Percentiles rank a stretch among this genome's conserved stretches.
These are phyloP conservation scores for Cosmia trapezina DNA, from an alignment of 2,888 invertebrate species.

Conservation along the genomic window DNA sequence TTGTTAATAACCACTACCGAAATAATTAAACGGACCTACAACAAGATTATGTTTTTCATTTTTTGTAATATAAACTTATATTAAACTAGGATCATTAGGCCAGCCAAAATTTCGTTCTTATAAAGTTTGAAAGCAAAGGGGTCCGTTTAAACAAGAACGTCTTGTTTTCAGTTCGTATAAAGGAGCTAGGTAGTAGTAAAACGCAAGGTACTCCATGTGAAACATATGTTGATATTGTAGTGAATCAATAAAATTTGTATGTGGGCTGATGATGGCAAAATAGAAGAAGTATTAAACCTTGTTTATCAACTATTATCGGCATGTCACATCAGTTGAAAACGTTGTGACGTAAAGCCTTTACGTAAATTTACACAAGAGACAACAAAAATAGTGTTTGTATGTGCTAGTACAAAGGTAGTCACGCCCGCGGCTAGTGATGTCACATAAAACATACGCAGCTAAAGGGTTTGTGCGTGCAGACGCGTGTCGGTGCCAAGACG, in stretches of 20 bases:
- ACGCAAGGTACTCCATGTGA: background rate
- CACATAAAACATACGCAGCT: slow-evolving; percentile 65
- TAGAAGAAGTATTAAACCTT: slow-evolving; percentile 5
- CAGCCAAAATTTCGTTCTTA: background rate
- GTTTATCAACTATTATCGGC: slow-evolving; percentile 22
- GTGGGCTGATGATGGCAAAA: slow-evolving; percentile 18
- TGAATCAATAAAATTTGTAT: background rate
- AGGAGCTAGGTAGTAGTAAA: background rate
- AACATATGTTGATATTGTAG: background rate
- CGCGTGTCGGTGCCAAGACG: slow-evolving; percentile 75
- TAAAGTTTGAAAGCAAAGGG: background rate
- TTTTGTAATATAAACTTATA: background rate
- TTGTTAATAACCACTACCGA: background rate
- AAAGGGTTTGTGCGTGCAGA: slow-evolving; percentile 77
- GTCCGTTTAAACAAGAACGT: background rate
- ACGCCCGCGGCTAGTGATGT: slow-evolving; percentile 70
- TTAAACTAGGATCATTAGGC: background rate
- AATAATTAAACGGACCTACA: background rate
- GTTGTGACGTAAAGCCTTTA: slow-evolving; percentile 65
- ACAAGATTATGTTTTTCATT: background rate
- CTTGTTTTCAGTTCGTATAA: background rate
- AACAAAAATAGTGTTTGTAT: slow-evolving; percentile 50
- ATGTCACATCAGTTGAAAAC: slow-evolving; percentile 35
- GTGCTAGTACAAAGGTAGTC: slow-evolving; percentile 56
- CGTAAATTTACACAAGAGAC: slow-evolving; percentile 64